Evolutionary conservation across 1,140 invertebrate genomes (phyloP).

Genomic region (Pogonomyrmex californicus): DNA sequence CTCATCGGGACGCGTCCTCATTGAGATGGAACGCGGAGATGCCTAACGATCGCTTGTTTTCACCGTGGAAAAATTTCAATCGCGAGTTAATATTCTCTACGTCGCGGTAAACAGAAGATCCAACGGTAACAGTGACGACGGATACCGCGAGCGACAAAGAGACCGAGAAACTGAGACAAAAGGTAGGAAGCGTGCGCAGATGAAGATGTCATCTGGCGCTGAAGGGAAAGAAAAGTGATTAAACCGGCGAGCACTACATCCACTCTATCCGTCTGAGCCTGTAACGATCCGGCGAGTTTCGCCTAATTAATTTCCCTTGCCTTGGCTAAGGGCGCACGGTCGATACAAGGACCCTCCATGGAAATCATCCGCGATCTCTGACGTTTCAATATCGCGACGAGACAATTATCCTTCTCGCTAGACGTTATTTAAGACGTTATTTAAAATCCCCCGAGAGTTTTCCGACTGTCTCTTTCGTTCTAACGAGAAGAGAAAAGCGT

Average conservation of each 20-base stretch:
- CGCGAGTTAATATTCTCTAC: slow-evolving; percentile 36
- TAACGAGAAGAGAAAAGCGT: not conserved
- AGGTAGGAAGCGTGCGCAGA: slow-evolving; percentile 27
- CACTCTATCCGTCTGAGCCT: slow-evolving; percentile 33
- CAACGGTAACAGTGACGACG: not conserved
- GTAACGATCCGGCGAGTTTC: slow-evolving; percentile 65
- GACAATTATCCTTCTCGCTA: slow-evolving; percentile 40
- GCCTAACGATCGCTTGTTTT: slow-evolving; percentile 15
- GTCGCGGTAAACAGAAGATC: not conserved
- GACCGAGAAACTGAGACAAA: slow-evolving; percentile 27
- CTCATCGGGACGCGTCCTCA: not conserved
- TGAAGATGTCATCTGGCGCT: slow-evolving; percentile 56
- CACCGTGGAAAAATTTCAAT: slow-evolving; percentile 37
- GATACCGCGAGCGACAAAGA: slow-evolving; percentile 35
- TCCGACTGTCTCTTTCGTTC: slow-evolving; percentile 2
- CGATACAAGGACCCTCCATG: slow-evolving; percentile 29
- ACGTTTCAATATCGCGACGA: slow-evolving; percentile 54
- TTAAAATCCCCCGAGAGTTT: slow-evolving; percentile 33
- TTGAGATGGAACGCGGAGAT: not conserved
- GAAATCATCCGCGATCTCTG: slow-evolving; percentile 33
- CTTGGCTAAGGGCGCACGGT: not conserved
- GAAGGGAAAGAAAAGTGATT: slow-evolving; percentile 56
- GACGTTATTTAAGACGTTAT: slow-evolving; percentile 53
- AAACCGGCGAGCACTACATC: slow-evolving; percentile 33
- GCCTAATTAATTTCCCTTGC: slow-evolving; percentile 71